phyloP scores from a whole-genome alignment of 2,888 invertebrate species.

The Acanthopleura granulata region DNA sequence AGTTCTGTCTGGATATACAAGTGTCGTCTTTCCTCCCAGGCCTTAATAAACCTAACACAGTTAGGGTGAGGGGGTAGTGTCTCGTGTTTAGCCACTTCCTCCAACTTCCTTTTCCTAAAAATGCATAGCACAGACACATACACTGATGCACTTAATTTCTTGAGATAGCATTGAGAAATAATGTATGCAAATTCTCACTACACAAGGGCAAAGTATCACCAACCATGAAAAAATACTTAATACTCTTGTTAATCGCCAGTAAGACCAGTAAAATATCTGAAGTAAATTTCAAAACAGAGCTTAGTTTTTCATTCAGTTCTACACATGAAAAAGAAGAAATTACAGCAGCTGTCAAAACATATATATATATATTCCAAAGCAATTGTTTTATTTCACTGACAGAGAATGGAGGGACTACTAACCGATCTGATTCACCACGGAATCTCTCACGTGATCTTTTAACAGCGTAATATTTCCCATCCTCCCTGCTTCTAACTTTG shows the following conservation, averaged over 20 bases:
- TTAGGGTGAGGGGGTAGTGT: conserved; percentile 78
- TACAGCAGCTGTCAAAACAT: background rate
- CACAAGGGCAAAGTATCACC: too few relatives aligned
- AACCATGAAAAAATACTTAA: too few relatives aligned
- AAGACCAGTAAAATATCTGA: too few relatives aligned
- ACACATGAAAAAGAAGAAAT: background rate
- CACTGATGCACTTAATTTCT: too few relatives aligned
- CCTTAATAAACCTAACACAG: conserved; percentile 77
- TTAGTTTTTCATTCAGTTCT: background rate
- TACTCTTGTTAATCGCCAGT: too few relatives aligned
- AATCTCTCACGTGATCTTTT: conserved; percentile 78
- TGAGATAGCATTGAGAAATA: too few relatives aligned
- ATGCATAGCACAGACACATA: too few relatives aligned
- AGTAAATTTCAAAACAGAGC: too few relatives aligned
- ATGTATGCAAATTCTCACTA: too few relatives aligned
- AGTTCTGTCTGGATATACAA: conserved; percentile 81
- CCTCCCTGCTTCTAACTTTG: conserved; percentile 77
- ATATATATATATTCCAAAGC: too few relatives aligned
- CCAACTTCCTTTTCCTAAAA: conserved; percentile 72
- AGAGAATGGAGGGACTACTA: conserved; percentile 31
- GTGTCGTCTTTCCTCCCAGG: conserved; percentile 81
- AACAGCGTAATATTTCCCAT: conserved; percentile 79
- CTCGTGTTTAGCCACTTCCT: conserved; percentile 80
- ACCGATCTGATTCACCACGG: conserved; percentile 75
- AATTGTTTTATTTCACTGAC: too few relatives aligned